A percentile compares a stretch with the other conserved stretches of the same genome.
Evolutionary conservation across 1,140 invertebrate genomes (phyloP).

Genomic region (Caenorhabditis latens): DNA sequence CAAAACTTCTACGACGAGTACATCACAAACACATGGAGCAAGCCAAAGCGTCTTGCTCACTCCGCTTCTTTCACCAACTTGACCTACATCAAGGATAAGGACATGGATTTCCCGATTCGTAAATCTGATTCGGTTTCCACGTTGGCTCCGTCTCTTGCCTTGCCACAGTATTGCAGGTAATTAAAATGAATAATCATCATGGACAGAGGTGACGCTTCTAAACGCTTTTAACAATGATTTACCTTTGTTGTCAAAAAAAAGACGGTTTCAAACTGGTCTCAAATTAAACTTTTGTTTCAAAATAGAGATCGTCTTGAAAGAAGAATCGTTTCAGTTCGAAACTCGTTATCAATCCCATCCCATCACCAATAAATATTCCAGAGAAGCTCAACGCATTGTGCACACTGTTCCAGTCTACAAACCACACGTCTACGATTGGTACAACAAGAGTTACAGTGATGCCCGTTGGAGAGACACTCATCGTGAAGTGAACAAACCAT

Average conservation of each 20-base stretch:
- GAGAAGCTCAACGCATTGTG: conserved; percentile 77
- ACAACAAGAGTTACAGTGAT: conserved; percentile 71
- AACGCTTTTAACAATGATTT: no score
- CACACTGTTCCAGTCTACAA: conserved; percentile 78
- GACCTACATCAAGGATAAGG: conserved; percentile 73
- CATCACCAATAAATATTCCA: conserved; percentile 25
- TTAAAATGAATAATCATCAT: neutral
- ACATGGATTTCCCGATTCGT: conserved; percentile 76
- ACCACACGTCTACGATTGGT: conserved; percentile 74
- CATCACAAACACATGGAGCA: conserved; percentile 75
- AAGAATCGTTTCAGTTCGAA: neutral
- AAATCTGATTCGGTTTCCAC: conserved; percentile 73
- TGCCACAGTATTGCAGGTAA: conserved; percentile 72
- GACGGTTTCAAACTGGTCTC: no score
- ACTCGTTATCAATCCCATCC: neutral
- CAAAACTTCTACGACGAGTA: conserved; percentile 71
- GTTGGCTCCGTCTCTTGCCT: conserved; percentile 76
- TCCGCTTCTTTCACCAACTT: conserved; percentile 76
- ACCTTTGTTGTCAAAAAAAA: no score
- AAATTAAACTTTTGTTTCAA: no score
- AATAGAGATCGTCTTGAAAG: neutral
- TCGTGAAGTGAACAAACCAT: conserved; percentile 61
- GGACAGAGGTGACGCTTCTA: no score
- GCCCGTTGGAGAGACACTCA: conserved; percentile 68
- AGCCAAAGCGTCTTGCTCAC: conserved; percentile 75